Conservation (phyloP, 2,113 vertebrate species). For the Pteronura brasiliensis region DNA sequence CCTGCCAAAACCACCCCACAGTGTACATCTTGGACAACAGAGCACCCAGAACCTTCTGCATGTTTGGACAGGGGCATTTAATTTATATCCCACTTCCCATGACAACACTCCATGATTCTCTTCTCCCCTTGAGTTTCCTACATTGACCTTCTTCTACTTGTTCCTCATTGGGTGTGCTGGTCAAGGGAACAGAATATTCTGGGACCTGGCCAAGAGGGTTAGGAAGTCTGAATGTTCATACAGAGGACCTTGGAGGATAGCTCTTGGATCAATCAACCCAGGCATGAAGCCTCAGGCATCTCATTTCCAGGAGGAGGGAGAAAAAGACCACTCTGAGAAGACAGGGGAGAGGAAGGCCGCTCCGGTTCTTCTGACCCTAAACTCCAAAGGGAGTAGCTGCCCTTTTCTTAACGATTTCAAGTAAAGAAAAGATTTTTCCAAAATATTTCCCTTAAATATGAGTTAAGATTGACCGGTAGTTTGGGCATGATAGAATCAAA, state of each 20-base stretch:
- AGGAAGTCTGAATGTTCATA: not conserved
- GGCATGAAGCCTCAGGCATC: not conserved
- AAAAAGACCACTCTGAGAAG: not conserved
- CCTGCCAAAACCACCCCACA: not conserved
- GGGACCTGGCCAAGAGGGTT: not conserved
- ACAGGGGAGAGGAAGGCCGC: not conserved
- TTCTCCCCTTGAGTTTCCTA: not conserved
- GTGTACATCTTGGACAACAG: fast-evolving
- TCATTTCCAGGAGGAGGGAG: not conserved
- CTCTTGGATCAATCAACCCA: not conserved
- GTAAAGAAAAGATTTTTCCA: not conserved
- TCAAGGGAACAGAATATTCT: slow-evolving; percentile 66
- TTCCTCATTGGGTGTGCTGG: not conserved
- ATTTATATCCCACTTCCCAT: not conserved
- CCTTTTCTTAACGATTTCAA: not conserved
- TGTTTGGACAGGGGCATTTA: not conserved
- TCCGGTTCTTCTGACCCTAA: not conserved
- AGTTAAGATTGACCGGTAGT: not conserved
- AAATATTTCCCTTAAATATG: not conserved
- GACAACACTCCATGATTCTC: not conserved
- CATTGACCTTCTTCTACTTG: not conserved
- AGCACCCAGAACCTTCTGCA: not conserved
- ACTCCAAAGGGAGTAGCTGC: not conserved
- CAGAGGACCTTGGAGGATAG: not conserved
- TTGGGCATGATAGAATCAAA: not conserved